Evolutionary conservation across 2,797 vertebrate species (phyloP).

Genomic region (Psittacula echo): DNA sequence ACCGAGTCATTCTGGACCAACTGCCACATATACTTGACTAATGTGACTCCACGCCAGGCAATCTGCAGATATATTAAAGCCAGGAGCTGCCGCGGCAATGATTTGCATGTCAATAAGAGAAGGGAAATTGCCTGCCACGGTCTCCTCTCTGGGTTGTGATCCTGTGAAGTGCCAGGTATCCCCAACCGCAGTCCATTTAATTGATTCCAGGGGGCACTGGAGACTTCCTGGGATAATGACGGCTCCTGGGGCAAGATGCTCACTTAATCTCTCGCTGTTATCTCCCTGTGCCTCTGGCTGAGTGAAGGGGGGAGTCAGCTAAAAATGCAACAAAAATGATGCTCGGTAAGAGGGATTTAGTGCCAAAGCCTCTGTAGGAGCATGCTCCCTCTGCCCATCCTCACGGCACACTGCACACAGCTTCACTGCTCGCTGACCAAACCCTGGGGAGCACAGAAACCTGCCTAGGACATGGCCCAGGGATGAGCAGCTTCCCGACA

Average conservation of each 20-base stretch:
- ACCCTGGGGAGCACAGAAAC: not conserved
- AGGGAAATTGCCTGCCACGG: not conserved
- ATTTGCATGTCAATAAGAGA: slow-evolving; percentile 29
- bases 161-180: not conserved
- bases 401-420: not conserved
- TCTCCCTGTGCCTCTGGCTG: not conserved
- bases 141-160: not conserved
- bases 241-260: not conserved
- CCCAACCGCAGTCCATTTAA: not conserved
- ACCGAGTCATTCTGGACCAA: not conserved
- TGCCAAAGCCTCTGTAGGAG: fast-evolving
- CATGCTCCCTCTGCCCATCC: not conserved
- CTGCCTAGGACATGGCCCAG: not conserved
- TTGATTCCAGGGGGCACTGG: not conserved
- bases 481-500: not conserved
- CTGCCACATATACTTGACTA: slow-evolving; percentile 18
- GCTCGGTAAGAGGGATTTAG: not conserved
- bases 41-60: not conserved
- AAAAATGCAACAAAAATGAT: not conserved
- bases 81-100: not conserved
- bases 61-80: slow-evolving; percentile 16
- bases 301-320: not conserved
- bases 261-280: not conserved
- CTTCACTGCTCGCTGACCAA: not conserved
- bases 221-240: not conserved